Percentiles rank a stretch among this genome's conserved stretches.
Evolutionary conservation across 2,888 invertebrate genomes (phyloP).

Genomic region (Seira ritae): DNA sequence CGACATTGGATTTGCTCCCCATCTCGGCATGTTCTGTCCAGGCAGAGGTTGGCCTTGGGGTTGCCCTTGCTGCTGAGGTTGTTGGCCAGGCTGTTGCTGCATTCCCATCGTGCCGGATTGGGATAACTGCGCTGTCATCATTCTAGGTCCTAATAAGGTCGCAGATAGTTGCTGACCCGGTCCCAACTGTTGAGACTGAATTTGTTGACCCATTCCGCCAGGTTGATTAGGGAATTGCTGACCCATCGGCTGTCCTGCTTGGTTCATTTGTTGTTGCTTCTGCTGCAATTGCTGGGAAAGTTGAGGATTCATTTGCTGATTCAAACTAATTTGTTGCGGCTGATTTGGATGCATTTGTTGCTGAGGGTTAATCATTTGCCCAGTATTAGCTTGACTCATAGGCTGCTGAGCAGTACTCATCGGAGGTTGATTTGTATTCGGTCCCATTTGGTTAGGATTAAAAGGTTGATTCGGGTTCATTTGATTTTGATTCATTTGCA

Average conservation of each 20-base stretch:
- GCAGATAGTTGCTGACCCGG: slow-evolving; percentile 20
- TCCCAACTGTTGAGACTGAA: slow-evolving; percentile 14
- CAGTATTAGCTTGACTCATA: slow-evolving; percentile 14
- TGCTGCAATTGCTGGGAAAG: slow-evolving; percentile 71
- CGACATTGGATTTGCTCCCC: slow-evolving; percentile 27
- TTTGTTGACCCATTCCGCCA: slow-evolving; percentile 32
- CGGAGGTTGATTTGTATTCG: slow-evolving; percentile 36
- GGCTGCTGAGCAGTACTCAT: slow-evolving; percentile 25
- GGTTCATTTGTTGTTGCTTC: slow-evolving; percentile 70
- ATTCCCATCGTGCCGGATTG: slow-evolving; percentile 72
- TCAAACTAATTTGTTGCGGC: slow-evolving; percentile 58
- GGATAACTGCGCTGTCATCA: slow-evolving; percentile 65
- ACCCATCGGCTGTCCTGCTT: slow-evolving; percentile 73
- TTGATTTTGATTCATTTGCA: slow-evolving; percentile 88
- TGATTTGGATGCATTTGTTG: slow-evolving; percentile 55
- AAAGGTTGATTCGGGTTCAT: slow-evolving; percentile 88
- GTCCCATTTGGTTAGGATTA: slow-evolving; percentile 75
- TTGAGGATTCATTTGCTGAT: slow-evolving; percentile 65
- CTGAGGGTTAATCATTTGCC: slow-evolving; percentile 55
- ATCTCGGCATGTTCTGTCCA: slow-evolving; percentile 25
- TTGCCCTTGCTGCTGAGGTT: slow-evolving; percentile 62
- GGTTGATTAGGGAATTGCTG: slow-evolving; percentile 70
- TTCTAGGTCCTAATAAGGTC: slow-evolving; percentile 11
- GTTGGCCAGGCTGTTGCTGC: slow-evolving; percentile 62
- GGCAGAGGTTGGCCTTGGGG: slow-evolving; percentile 57